phyloP scores from a whole-genome alignment of 2,113 vertebrate genomes.

The Nesospiza acunhae region DNA sequence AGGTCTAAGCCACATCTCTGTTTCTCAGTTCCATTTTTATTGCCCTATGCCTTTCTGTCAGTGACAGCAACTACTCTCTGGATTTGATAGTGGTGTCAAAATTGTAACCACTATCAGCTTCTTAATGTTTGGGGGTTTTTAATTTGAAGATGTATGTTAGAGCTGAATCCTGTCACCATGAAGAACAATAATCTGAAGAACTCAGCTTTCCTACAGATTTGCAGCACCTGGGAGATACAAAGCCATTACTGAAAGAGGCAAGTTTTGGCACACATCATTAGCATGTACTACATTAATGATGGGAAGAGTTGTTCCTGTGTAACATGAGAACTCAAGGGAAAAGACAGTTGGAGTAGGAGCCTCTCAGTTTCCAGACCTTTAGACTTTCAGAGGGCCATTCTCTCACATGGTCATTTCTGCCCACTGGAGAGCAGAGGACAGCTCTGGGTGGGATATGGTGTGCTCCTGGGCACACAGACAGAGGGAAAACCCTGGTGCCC shows the following conservation, averaged over 20 bases:
- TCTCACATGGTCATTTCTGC: background rate
- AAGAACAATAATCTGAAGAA: background rate
- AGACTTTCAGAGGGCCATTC: background rate
- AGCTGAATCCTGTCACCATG: background rate
- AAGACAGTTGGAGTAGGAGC: background rate
- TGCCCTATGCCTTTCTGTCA: background rate
- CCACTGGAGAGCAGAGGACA: background rate
- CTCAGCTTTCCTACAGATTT: background rate
- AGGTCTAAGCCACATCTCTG: background rate
- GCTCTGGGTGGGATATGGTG: background rate
- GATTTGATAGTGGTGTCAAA: background rate
- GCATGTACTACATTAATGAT: background rate
- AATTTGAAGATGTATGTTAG: background rate
- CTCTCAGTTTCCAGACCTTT: background rate
- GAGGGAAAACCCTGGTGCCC: background rate
- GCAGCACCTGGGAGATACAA: background rate
- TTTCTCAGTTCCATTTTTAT: background rate
- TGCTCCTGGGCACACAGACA: fast-evolving
- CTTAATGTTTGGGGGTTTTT: background rate
- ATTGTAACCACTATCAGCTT: background rate
- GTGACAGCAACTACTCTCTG: background rate
- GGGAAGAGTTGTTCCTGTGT: background rate
- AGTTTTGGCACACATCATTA: background rate
- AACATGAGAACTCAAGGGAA: background rate
- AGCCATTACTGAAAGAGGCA: background rate